Evolutionary conservation across 2,888 invertebrate genomes (phyloP).

Genomic region (Eupsilia transversa): DNA sequence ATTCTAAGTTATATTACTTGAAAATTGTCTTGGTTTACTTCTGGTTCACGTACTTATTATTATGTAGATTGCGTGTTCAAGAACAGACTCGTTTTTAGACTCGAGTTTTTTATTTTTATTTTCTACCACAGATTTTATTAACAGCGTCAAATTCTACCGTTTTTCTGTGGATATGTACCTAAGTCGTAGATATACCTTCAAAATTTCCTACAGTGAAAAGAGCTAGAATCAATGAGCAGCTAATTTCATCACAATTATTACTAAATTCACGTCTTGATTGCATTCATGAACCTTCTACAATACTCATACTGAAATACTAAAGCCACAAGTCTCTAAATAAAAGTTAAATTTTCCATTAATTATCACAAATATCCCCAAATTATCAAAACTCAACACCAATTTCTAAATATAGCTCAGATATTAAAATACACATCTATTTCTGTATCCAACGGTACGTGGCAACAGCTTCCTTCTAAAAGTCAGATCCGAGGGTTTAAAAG

Average conservation of each 20-base stretch:
- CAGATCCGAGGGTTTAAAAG: constrained; percentile 81
- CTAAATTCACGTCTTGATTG: background rate
- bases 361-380: background rate
- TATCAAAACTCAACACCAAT: background rate
- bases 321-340: background rate
- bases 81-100: background rate
- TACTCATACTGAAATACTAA: background rate
- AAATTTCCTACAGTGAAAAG: background rate
- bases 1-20: constrained; percentile 56
- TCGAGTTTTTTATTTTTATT: background rate
- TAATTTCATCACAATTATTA: background rate
- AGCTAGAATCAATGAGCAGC: background rate
- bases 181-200: background rate
- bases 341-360: background rate
- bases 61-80: background rate
- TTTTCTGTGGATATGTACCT: background rate
- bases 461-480: constrained; percentile 78
- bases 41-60: background rate
- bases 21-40: constrained; percentile 38
- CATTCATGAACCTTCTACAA: background rate
- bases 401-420: constrained; percentile 17
- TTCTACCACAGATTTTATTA: background rate
- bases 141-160: background rate
- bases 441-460: constrained; percentile 64
- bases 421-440: constrained; percentile 38